Evolutionary conservation across 37 sponge, comb jelly and placozoan genomes (phyloP).

Genomic region (Aplysina aerophoba): DNA sequence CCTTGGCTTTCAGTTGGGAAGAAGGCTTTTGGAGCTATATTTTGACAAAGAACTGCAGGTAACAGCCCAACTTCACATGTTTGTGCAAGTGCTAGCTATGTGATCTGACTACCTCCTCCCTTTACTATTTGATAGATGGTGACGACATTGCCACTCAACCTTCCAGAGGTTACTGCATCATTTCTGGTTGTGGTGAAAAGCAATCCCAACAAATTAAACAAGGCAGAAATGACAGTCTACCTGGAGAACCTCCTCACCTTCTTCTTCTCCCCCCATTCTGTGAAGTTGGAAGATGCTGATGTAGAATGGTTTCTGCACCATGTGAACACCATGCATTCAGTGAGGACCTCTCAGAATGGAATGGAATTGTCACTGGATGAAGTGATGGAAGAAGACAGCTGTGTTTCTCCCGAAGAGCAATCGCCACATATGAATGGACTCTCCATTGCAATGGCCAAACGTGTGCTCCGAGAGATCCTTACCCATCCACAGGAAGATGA

Average conservation of each 20-base stretch:
- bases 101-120: too few relatives aligned
- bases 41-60: slow-evolving; percentile 2
- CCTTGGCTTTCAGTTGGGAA: neutral
- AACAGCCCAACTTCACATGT: neutral
- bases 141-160: neutral
- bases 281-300: slow-evolving; percentile 31
- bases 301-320: slow-evolving; percentile 53
- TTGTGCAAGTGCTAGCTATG: too few relatives aligned
- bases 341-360: neutral
- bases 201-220: neutral
- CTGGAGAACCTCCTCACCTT: slow-evolving; percentile 14
- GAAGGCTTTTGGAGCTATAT: neutral
- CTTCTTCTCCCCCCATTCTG: slow-evolving; percentile 55
- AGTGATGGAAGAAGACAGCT: neutral
- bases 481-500: neutral
- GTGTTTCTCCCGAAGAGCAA: neutral
- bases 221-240: neutral
- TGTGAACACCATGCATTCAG: slow-evolving; percentile 29
- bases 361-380: neutral
- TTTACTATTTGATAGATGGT: neutral
- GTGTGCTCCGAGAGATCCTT: neutral
- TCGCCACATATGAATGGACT: neutral
- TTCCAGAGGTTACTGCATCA: neutral
- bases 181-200: neutral
- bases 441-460: neutral